phyloP scores from a whole-genome alignment of 2,113 vertebrate species.

The Suncus etruscus region DNA sequence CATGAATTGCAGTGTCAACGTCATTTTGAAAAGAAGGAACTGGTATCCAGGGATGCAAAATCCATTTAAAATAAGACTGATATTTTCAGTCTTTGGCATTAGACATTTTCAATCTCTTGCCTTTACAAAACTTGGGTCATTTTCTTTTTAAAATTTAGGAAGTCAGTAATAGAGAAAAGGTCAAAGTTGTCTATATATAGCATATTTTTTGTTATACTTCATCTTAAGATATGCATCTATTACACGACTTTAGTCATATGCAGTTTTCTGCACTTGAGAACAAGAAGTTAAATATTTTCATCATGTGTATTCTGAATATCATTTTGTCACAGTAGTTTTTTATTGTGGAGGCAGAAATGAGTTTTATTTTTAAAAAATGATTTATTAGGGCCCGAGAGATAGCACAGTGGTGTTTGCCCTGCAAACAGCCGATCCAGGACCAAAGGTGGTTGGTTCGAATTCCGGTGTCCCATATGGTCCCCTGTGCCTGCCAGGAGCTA shows the following conservation, averaged over 20 bases:
- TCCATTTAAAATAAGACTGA: slow-evolving; percentile 60
- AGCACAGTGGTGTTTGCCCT: no score
- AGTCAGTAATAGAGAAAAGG: slow-evolving; percentile 46
- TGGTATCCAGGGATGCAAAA: slow-evolving; percentile 47
- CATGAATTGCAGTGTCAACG: background rate
- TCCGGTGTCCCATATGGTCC: no score
- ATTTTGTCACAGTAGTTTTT: slow-evolving; percentile 12
- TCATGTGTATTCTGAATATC: slow-evolving; percentile 47
- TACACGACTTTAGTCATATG: background rate
- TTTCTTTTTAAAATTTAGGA: slow-evolving; percentile 64
- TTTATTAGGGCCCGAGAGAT: no score
- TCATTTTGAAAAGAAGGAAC: slow-evolving; percentile 48
- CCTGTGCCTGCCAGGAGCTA: no score
- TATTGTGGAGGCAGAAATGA: background rate
- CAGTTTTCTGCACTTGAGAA: slow-evolving; percentile 35
- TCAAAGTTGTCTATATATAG: slow-evolving; percentile 59
- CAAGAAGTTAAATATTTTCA: slow-evolving; percentile 39
- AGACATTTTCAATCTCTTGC: slow-evolving; percentile 41
- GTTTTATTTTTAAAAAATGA: slow-evolving; percentile 33
- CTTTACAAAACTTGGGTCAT: slow-evolving; percentile 58
- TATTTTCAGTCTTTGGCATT: slow-evolving; percentile 50
- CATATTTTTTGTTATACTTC: slow-evolving; percentile 46
- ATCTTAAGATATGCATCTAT: background rate
- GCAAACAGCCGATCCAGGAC: no score
- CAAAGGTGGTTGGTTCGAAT: no score